Percentiles rank a stretch among this genome's conserved stretches.
phyloP scores from a whole-genome alignment of 1,140 invertebrate species.

The Drosophila virilis region DNA sequence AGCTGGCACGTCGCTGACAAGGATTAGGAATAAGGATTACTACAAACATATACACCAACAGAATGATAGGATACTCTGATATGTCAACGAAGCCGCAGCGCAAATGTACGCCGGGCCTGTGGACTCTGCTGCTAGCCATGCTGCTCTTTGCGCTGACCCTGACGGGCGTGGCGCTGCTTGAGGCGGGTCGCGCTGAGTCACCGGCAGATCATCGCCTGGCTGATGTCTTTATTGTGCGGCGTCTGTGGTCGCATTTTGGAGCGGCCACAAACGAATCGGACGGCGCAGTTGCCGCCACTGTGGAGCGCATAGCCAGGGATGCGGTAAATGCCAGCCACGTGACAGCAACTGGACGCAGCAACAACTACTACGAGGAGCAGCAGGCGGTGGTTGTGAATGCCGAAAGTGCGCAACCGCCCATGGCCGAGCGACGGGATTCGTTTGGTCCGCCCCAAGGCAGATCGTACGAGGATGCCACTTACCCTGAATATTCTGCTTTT shows the following conservation, averaged over 20 bases:
- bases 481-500: constrained; percentile 12
- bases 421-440: constrained; percentile 47
- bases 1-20: constrained; percentile 19
- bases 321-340: constrained; percentile 37
- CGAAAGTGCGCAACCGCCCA: constrained; percentile 39
- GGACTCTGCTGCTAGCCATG: constrained; percentile 50
- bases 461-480: constrained; percentile 41
- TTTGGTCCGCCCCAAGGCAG: constrained; percentile 53
- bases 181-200: constrained; percentile 41
- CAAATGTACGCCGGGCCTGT: constrained; percentile 42
- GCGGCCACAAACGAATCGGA: constrained; percentile 34
- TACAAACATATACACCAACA: constrained; percentile 11
- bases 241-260: constrained; percentile 56
- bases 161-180: constrained; percentile 49
- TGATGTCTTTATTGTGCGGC: constrained; percentile 52
- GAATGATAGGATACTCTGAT: constrained; percentile 54
- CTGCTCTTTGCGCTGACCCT: constrained; percentile 57
- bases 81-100: constrained; percentile 54
- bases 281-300: constrained; percentile 41
- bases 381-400: constrained; percentile 64
- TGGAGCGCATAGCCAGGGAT: constrained; percentile 62
- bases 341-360: constrained; percentile 7
- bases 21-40: constrained; percentile 15
- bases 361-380: constrained; percentile 67
- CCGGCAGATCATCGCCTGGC: not conserved